These are phyloP conservation scores for Antennarius maculatus DNA, from an alignment of 2,797 vertebrate genomes.

Conservation along the genomic window DNA sequence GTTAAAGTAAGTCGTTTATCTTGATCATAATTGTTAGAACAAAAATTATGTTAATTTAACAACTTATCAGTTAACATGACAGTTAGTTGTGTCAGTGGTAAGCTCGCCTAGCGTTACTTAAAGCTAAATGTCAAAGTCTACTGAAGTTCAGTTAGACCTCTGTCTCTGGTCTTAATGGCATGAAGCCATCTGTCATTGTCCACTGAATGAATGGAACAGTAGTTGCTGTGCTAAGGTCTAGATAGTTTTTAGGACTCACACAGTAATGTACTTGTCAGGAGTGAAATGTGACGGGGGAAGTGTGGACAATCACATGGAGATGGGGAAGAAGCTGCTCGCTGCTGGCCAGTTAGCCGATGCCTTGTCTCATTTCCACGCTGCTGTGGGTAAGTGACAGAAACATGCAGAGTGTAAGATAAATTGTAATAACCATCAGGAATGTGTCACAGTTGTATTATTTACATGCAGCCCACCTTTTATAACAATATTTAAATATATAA, in stretches of 20 bases:
- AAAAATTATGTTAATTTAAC: no score
- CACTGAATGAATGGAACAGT: background rate
- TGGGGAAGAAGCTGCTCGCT: conserved; percentile 97
- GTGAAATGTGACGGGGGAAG: conserved; percentile 90
- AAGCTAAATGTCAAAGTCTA: conserved; percentile 6
- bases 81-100: background rate
- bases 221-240: no score
- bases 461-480: no score
- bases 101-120: background rate
- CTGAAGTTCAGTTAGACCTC: background rate
- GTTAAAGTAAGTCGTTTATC: background rate
- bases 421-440: no score
- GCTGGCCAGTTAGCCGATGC: conserved; percentile 97
- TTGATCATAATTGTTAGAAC: no score
- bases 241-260: background rate
- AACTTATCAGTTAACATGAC: no score
- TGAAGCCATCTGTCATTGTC: background rate
- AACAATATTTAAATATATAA: no score
- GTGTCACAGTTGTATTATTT: no score
- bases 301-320: conserved; percentile 94
- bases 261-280: conserved; percentile 69
- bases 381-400: conserved; percentile 86
- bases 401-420: background rate
- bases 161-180: no score
- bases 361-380: conserved; percentile 95